Evolutionary conservation across 2,113 vertebrate species (phyloP).

Genomic region (Etia nguti): DNA sequence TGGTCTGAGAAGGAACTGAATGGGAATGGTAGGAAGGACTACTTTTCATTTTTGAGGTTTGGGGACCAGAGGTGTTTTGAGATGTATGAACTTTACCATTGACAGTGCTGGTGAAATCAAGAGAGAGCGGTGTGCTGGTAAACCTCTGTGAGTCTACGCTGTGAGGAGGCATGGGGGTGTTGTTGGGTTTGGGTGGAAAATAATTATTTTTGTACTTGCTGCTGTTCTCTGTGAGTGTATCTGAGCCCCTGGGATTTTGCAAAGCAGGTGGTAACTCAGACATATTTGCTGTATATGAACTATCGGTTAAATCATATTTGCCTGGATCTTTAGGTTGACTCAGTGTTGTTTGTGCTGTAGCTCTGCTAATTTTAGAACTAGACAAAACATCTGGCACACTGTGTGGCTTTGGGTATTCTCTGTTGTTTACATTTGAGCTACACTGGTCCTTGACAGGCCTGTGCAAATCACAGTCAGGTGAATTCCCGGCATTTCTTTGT

Average conservation of each 20-base stretch:
- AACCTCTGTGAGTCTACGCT: constrained; percentile 10
- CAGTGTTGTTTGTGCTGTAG: neutral
- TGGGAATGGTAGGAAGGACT: neutral
- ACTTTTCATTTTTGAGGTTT: neutral
- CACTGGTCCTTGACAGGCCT: neutral
- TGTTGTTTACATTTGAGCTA: constrained; percentile 18
- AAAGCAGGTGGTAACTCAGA: constrained; percentile 6
- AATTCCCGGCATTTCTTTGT: constrained; percentile 6
- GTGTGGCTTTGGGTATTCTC: constrained; percentile 15
- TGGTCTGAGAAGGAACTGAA: neutral
- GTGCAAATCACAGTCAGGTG: neutral
- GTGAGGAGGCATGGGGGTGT: neutral
- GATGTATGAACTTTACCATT: neutral
- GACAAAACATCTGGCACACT: constrained; percentile 5
- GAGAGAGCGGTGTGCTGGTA: neutral
- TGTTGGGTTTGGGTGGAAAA: constrained; percentile 1
- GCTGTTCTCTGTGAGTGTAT: constrained; percentile 7
- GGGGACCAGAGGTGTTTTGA: neutral
- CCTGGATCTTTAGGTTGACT: constrained; percentile 2
- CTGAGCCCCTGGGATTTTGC: neutral
- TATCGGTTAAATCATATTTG: constrained; percentile 2
- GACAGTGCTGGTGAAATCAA: neutral
- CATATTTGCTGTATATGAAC: neutral
- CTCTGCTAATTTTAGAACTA: constrained; percentile 33
- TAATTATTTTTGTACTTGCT: constrained; percentile 8